Evolutionary conservation across 2,797 vertebrate species (phyloP).

Genomic region (Clarias pachynema): DNA sequence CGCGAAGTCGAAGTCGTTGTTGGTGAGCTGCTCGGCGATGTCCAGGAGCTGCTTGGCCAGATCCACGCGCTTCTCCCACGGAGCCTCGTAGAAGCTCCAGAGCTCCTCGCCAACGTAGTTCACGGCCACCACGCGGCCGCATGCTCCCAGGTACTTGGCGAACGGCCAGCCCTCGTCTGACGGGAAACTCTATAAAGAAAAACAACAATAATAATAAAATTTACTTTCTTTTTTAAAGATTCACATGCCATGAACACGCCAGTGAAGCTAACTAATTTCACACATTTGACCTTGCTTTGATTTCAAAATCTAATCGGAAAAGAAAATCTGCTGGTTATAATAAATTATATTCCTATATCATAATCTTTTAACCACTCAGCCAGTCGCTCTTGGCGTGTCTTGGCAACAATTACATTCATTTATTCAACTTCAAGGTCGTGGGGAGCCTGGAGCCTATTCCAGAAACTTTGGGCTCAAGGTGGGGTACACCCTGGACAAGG

Average conservation of each 20-base stretch:
- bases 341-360: not conserved
- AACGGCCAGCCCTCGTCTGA: conserved; percentile 99
- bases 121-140: conserved; percentile 95
- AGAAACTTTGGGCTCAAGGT: too few relatives aligned
- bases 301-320: not conserved
- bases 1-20: conserved; percentile 99
- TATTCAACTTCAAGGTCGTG: too few relatives aligned
- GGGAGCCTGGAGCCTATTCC: too few relatives aligned
- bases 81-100: conserved; percentile 95
- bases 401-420: not conserved
- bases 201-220: not conserved
- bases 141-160: conserved; percentile 96
- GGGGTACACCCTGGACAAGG: too few relatives aligned
- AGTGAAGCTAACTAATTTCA: not conserved
- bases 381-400: not conserved
- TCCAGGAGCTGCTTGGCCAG: conserved; percentile 96
- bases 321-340: not conserved
- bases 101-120: conserved; percentile 98
- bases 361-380: not conserved
- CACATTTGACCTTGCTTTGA: not conserved
- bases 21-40: conserved; percentile 98
- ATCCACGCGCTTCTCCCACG: conserved; percentile 96
- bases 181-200: conserved; percentile 86
- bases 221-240: not conserved
- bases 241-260: not conserved